Conservation (phyloP, 2,888 invertebrate species). For the Malthinus flaveolus region DNA sequence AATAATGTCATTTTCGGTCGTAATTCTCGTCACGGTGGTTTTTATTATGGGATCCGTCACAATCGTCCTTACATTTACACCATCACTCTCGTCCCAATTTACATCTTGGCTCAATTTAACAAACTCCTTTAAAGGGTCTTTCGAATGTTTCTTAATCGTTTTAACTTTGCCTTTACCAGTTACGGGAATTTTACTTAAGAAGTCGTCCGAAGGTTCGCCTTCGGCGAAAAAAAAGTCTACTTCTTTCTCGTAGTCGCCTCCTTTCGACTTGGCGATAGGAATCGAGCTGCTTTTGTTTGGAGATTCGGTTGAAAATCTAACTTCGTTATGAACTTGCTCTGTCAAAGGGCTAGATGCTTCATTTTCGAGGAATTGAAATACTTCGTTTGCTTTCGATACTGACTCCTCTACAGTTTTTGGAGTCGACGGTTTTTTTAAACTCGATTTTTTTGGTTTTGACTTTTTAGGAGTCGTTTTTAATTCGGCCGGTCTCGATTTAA, state of each 20-base stretch:
- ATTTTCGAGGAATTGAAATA: constrained; percentile 52
- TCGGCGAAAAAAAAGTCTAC: constrained; percentile 38
- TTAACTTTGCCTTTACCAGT: constrained; percentile 53
- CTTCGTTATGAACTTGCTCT: constrained; percentile 14
- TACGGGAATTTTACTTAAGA: constrained; percentile 52
- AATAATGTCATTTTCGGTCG: constrained; percentile 26
- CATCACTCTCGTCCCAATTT: constrained; percentile 50
- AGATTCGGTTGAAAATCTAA: constrained; percentile 1
- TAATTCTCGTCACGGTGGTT: constrained; percentile 50
- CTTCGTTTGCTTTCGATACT: constrained; percentile 48
- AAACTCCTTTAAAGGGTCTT: constrained; percentile 55
- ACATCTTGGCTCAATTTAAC: constrained; percentile 52
- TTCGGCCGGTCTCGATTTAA: constrained; percentile 27
- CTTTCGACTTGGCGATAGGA: constrained; percentile 45
- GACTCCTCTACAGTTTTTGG: constrained; percentile 44
- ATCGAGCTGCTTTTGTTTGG: constrained; percentile 40
- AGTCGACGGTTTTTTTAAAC: not conserved
- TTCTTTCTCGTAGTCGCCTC: constrained; percentile 41
- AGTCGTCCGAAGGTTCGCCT: constrained; percentile 44
- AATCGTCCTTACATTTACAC: constrained; percentile 17
- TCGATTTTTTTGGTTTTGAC: not conserved
- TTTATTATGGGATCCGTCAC: constrained; percentile 46
- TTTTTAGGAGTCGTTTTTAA: not conserved
- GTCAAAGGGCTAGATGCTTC: constrained; percentile 45
- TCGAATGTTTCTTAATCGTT: constrained; percentile 58